Base-by-base conservation (phyloP, 2,888 invertebrate species). In the Drosophila emarginata region DNA sequence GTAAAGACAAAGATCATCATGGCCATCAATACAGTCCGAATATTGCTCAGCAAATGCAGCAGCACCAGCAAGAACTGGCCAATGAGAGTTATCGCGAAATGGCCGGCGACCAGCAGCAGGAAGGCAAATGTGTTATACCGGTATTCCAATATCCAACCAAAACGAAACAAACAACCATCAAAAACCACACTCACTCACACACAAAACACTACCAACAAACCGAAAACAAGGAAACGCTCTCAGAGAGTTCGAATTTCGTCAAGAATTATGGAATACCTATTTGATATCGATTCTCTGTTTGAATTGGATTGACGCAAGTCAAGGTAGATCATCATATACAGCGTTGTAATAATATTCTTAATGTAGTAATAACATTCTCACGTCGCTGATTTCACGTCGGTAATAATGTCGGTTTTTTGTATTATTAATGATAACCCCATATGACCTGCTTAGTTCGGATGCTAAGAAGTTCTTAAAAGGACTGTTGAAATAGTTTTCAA, bases 41-140 rank as follows among this genome's bases (percentile, higher is more conserved):
- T 71, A 66, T 80, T 75, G 88, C 80, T 40, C 87, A 87, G 64
- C 73, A 87, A 73, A 80, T 80, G 72, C 88, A 87, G 57, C 85
- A 83, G 72, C 87, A 83, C 54, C 82, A 81, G 53, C 86, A 89
- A 61, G 79, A 80, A 59, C 26, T 76, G 70, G 65, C 79, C 61
- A 72, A 86, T 77, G 91, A 91, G 81, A 84, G 81, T 54, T 93
- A 93, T 90, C 92, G 91, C 75, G 93, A 93, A 71, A 86, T 93
- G 75, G 88, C 40, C 67, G 53, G 36, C 40, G 59, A 72, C 91
- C 73, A 72, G 70, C 84, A 79, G 63, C 77, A 72, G 67, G 89
- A 86, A 63, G 84, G 85, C 82, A 88, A 84, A 78, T 64, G 76
- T 63, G 90, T 91, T 80, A 91, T 93, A 89, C 92, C 93, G 93